Conservation (phyloP, 2,797 vertebrate species). For the Pseudochaenichthys georgianus region DNA sequence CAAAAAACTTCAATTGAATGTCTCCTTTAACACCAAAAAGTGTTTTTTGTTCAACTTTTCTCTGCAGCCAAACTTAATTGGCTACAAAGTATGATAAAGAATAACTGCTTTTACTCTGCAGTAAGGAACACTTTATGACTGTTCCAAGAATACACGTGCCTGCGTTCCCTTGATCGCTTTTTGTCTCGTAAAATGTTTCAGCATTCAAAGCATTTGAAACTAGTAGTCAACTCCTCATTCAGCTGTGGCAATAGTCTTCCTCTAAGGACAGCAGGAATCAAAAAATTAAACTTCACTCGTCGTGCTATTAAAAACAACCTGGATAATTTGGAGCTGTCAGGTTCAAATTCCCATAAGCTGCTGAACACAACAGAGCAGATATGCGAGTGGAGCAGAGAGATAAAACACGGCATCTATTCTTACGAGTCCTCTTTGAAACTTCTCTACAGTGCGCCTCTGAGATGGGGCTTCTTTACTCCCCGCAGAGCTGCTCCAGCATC, state of each 20-base stretch:
- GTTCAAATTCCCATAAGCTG: slow-evolving; percentile 64
- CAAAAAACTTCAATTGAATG: too few species aligned
- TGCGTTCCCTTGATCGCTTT: slow-evolving; percentile 41
- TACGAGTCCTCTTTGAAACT: slow-evolving; percentile 79
- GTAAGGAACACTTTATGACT: slow-evolving; percentile 30
- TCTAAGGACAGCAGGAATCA: slow-evolving; percentile 59
- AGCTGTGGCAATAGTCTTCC: slow-evolving; percentile 67
- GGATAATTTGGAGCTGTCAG: slow-evolving; percentile 71
- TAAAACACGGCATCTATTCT: slow-evolving; percentile 76
- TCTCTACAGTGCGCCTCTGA: slow-evolving; percentile 56
- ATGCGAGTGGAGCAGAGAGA: slow-evolving; percentile 69
- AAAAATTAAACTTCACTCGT: slow-evolving; percentile 70
- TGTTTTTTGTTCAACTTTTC: not conserved
- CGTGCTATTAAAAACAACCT: slow-evolving; percentile 70
- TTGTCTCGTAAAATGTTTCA: slow-evolving; percentile 28
- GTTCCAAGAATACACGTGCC: slow-evolving; percentile 16
- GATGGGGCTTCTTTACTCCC: slow-evolving; percentile 76
- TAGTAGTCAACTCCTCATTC: slow-evolving; percentile 53
- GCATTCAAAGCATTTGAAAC: slow-evolving; percentile 67
- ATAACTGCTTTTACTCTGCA: slow-evolving; percentile 21
- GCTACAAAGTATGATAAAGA: not conserved
- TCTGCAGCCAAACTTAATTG: slow-evolving; percentile 10
- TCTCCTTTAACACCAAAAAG: not conserved
- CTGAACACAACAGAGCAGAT: slow-evolving; percentile 73
- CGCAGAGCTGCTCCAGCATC: slow-evolving; percentile 75